Conservation (phyloP, 1,140 invertebrate genomes). For the Sitophilus oryzae region DNA sequence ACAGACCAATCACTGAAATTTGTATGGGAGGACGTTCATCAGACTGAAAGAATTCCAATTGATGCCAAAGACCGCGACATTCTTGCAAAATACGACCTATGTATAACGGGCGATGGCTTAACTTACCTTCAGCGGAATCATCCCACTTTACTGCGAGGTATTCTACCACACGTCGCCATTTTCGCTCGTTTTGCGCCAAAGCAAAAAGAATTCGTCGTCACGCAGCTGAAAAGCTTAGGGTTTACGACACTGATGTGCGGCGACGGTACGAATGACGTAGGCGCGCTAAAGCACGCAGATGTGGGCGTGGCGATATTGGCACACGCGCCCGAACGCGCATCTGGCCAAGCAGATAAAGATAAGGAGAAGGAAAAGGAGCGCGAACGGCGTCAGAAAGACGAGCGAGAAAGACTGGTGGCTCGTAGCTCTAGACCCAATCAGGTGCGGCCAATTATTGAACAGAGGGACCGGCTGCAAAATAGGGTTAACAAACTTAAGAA, state of each 20-base stretch:
- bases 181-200: slow-evolving; percentile 94
- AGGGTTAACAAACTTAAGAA: slow-evolving; percentile 75
- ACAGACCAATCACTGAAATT: no score
- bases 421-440: slow-evolving; percentile 31
- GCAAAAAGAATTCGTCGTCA: slow-evolving; percentile 94
- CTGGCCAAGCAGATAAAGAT: slow-evolving; percentile 28
- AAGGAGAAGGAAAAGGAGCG: slow-evolving; percentile 30
- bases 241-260: slow-evolving; percentile 97
- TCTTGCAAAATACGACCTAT: slow-evolving; percentile 70
- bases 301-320: slow-evolving; percentile 73
- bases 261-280: slow-evolving; percentile 99
- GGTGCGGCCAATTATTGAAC: slow-evolving; percentile 43
- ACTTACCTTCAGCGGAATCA: slow-evolving; percentile 63
- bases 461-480: slow-evolving; percentile 43
- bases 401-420: slow-evolving; percentile 40
- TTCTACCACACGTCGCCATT: slow-evolving; percentile 82
- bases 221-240: slow-evolving; percentile 80
- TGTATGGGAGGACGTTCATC: slow-evolving; percentile 80
- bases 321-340: slow-evolving; percentile 65
- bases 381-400: slow-evolving; percentile 27
- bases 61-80: slow-evolving; percentile 39
- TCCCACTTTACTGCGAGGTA: slow-evolving; percentile 56
- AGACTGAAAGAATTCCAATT: slow-evolving; percentile 56
- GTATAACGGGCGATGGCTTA: slow-evolving; percentile 89
- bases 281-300: slow-evolving; percentile 98